Base-by-base conservation (phyloP, 1,140 invertebrate genomes). In the Panulirus ornatus region DNA sequence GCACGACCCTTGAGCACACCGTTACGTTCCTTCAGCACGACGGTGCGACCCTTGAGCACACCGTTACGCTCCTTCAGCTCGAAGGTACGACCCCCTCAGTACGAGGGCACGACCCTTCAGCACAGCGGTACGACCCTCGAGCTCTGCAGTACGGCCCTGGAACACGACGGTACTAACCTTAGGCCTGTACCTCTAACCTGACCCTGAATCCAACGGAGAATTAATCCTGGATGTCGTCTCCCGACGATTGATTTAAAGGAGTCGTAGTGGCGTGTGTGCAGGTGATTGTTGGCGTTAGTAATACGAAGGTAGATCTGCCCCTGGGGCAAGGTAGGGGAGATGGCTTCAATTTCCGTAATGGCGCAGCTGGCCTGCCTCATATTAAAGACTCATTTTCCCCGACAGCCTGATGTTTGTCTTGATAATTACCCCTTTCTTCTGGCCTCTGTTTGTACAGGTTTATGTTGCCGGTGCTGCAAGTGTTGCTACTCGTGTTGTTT, bases 311-410 rank as follows among this genome's bases (percentile, higher is more conserved):
- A 27, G n/a, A 66, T 11, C 58, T 30, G n/a, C 5, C 58, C n/a
- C 30, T 27, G 0, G n/a, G n/a, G 11, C 11, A 27, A 66, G 0
- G 3, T 2, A 66, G 14, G 58, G 30, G 30, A 27, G n/a, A 66
- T 66, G 58, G n/a, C n/a, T 66, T 66, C 30, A 27, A 66, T 66
- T 66, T 66, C n/a, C 30, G 11, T 66, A 66, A 66, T 66, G 58
- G 58, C 58, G 58, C n/a, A 3, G n/a, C 58, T 66, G n/a, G 30
- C 30, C 22, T 22, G 58, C 3, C 58, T 66, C 27, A 66, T 66
- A 66, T 66, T 66, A 66, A 66, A 30, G 14, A 66, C 58, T 66
- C 58, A 66, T 66, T 66, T 66, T 30, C 58, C 58, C 30, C 58
- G 58, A 66, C n/a, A 66, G 8, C 9, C 30, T 3, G n/a, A 9